A percentile compares a stretch with the other conserved stretches of the same genome.
phyloP scores from a whole-genome alignment of 2,888 invertebrate species.

The Graphium colonna region DNA sequence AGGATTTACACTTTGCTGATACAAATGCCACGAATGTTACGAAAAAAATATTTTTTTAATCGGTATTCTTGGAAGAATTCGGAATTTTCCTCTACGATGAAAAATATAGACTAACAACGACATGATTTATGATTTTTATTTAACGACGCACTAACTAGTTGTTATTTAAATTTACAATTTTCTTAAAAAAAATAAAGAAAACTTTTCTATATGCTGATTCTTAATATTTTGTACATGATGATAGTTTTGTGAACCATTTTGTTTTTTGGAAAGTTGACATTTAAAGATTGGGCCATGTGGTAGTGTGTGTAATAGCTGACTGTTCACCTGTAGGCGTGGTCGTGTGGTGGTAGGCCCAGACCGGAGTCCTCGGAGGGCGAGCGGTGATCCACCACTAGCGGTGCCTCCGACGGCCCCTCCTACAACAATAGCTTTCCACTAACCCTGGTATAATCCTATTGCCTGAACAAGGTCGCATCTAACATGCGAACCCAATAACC shows the following conservation, averaged over 20 bases:
- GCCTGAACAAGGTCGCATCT: too few species aligned
- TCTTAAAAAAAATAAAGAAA: not conserved
- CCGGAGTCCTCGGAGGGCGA: conserved; percentile 97
- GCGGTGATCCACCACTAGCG: conserved; percentile 85
- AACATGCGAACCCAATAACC: not conserved
- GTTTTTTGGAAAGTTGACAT: not conserved
- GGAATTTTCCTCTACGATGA: too few species aligned
- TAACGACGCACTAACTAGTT: not conserved
- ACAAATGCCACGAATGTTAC: conserved; percentile 36
- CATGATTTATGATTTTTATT: too few species aligned
- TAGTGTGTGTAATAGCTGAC: conserved; percentile 32
- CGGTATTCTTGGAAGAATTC: too few species aligned
- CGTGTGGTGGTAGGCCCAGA: conserved; percentile 91
- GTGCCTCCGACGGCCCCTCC: conserved; percentile 77
- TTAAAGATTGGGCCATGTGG: not conserved
- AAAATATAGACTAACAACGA: too few species aligned
- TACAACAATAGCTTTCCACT: conserved; percentile 80
- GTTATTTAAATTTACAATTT: not conserved
- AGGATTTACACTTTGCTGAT: conserved; percentile 54
- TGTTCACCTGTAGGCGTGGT: conserved; percentile 83
- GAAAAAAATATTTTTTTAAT: too few species aligned
- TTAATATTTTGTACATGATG: conserved; percentile 6
- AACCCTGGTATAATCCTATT: conserved; percentile 40
- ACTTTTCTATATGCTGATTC: not conserved
- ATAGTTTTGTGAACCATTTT: not conserved